Conservation (phyloP, 2,113 vertebrate species). For the Ranitomeya imitator region DNA sequence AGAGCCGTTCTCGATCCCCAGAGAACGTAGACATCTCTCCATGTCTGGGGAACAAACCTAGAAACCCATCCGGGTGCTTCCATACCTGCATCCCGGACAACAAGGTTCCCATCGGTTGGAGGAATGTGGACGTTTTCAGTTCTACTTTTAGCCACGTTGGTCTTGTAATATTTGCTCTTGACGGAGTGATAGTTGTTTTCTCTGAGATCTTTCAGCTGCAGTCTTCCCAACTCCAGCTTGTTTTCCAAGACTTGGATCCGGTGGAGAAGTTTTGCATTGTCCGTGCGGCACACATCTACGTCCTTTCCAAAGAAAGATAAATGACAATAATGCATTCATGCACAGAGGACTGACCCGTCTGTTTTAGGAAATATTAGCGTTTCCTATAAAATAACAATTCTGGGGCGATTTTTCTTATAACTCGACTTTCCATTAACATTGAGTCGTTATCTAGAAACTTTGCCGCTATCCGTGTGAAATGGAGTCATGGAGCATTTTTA, state of each 20-base stretch:
- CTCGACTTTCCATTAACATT: too few relatives aligned
- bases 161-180: constrained; percentile 60
- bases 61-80: neutral
- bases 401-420: too few relatives aligned
- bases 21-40: neutral
- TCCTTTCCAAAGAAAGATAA: constrained; percentile 63
- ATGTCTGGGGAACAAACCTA: neutral
- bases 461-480: too few relatives aligned
- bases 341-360: neutral
- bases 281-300: constrained; percentile 71
- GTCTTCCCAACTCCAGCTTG: constrained; percentile 71
- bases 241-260: constrained; percentile 77
- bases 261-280: constrained; percentile 72
- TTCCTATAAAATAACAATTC: too few relatives aligned
- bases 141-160: constrained; percentile 41
- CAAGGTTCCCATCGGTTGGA: constrained; percentile 75
- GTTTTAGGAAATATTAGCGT: too few relatives aligned
- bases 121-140: constrained; percentile 57
- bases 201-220: constrained; percentile 77
- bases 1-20: neutral
- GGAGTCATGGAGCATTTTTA: too few relatives aligned
- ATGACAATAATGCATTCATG: neutral
- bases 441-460: too few relatives aligned
- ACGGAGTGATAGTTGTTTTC: constrained; percentile 73
- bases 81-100: constrained; percentile 84